Evolutionary conservation across 2,797 vertebrate species (phyloP).

Genomic region (Hippoglossus hippoglossus): DNA sequence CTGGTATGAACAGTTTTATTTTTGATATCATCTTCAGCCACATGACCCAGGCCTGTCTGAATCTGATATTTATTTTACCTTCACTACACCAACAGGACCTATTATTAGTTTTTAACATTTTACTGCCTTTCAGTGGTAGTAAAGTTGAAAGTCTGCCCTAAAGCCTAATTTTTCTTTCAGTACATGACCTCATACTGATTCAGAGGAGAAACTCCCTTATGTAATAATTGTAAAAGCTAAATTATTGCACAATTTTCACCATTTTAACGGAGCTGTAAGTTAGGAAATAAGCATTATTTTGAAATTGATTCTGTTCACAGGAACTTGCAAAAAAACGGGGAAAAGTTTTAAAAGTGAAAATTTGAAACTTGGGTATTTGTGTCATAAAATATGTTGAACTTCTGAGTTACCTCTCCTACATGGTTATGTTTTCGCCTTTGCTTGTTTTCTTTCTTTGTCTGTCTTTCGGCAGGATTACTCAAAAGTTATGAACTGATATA

Average conservation of each 20-base stretch:
- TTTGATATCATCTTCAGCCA: no score
- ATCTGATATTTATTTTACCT: not conserved
- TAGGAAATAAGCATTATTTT: not conserved
- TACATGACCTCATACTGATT: not conserved
- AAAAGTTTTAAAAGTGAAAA: not conserved
- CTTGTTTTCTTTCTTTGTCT: no score
- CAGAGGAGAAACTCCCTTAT: not conserved
- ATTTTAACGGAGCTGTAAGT: not conserved
- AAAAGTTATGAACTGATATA: no score
- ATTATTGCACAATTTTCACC: not conserved
- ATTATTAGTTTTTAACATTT: no score
- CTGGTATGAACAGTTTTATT: no score
- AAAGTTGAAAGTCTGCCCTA: not conserved
- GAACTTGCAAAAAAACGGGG: not conserved
- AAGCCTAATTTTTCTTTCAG: not conserved
- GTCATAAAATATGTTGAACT: no score
- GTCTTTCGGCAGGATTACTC: no score
- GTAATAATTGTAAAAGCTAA: not conserved
- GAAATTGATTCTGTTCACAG: not conserved
- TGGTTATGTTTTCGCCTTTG: not conserved
- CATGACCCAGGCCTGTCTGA: no score
- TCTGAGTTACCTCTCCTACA: no score
- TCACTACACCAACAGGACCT: no score
- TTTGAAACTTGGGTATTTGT: not conserved
- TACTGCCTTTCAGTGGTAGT: no score